phyloP scores from a whole-genome alignment of 2,113 vertebrate genomes.

The Hiodon alosoides region DNA sequence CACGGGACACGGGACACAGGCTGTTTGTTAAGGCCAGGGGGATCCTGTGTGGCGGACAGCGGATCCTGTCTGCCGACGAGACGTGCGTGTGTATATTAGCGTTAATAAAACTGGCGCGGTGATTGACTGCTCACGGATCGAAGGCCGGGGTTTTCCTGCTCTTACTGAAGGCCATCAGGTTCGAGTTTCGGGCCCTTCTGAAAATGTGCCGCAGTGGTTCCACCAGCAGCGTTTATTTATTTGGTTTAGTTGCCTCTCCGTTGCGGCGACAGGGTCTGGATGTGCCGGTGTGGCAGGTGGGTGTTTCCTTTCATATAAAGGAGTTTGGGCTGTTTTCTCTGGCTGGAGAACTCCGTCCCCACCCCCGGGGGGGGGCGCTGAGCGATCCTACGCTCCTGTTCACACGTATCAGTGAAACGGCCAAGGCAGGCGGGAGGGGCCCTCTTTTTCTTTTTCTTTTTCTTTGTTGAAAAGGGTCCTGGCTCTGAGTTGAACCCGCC shows the following conservation, averaged over 20 bases:
- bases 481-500: too few species aligned
- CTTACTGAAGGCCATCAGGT: neutral
- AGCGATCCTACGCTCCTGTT: neutral
- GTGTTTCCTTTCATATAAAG: constrained; percentile 56
- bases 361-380: neutral
- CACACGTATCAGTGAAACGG: neutral
- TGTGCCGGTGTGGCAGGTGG: constrained; percentile 26
- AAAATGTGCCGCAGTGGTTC: constrained; percentile 29
- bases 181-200: neutral
- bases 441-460: constrained; percentile 9
- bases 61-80: neutral
- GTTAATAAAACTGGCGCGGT: constrained; percentile 4
- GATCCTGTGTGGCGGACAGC: too few species aligned
- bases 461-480: neutral
- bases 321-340: constrained; percentile 43
- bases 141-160: neutral
- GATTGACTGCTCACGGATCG: neutral
- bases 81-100: constrained; percentile 9
- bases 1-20: constrained; percentile 25
- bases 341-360: constrained; percentile 22
- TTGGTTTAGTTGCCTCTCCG: constrained; percentile 36
- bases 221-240: constrained; percentile 46
- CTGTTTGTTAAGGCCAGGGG: constrained; percentile 47
- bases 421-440: constrained; percentile 3
- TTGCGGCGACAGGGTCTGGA: constrained; percentile 43